Base-by-base conservation (phyloP, 2,797 vertebrate species). In the Alca torda region DNA sequence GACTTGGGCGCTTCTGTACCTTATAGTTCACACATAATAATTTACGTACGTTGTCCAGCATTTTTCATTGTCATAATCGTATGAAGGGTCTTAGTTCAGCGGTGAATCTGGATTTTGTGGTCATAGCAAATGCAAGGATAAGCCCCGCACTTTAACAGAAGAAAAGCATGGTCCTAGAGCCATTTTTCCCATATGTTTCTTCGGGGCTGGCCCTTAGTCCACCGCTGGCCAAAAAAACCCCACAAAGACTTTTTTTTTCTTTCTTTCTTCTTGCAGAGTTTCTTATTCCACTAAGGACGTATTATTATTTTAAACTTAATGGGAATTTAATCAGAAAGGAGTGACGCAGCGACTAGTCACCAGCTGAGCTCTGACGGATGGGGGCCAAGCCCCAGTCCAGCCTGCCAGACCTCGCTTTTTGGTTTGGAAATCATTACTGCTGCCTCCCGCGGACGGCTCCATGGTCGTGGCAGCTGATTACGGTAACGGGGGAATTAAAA, bases 281-380 rank as follows among this genome's bases (percentile, higher is more conserved):
- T 93, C 90, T 89, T 41, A 81, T 80, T 92, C 81, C 69, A 89
- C 75, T 50, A 60, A 92, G 87, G 91, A 90, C 0, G 1, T 51
- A 79, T 83, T 96, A 94, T 91, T 92, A 63, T 93, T 93, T 87
- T 57, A 73, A 90, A 91, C 85, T 78, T 63, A 80, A 89, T 46
- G 81, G 90, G 79, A 94, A 92, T 94, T 97, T 95, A 91, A 97
- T 96, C 95, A 95, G 85, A 96, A 91, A 83, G 90, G 91, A 91
- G 92, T 91, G 94, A 96, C 21, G 73, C 94, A 90, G 90, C 1
- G 54, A 96, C 91, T 81, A 84, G 94, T 72, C 83, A 87, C 91
- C 92, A 95, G 89, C 95, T 95, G 89, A 91, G 88, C 85, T 77
- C 80, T n/a, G 54, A 82, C 51, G 43, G 91, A 89, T 33, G 88